Evolutionary conservation across 2,113 vertebrate genomes (phyloP).

Genomic region (Telmatochromis sp.): DNA sequence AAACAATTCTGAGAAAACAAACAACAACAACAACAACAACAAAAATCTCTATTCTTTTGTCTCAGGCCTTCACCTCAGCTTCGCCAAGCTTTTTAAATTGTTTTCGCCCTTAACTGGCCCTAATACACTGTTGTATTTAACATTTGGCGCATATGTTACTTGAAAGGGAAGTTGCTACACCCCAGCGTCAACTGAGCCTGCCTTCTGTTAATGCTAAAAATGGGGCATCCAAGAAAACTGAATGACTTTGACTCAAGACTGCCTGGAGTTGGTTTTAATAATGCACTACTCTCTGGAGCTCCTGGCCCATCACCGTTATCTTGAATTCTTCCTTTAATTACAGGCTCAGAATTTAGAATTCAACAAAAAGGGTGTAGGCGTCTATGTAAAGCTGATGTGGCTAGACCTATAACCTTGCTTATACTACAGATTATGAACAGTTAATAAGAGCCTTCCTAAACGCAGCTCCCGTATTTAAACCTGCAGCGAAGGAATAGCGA

Average conservation of each 20-base stretch:
- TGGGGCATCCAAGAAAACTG: neutral
- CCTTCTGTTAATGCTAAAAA: slow-evolving; percentile 6
- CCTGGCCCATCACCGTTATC: neutral
- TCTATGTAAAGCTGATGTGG: slow-evolving; percentile 41
- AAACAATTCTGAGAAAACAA: neutral
- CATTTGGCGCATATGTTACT: slow-evolving; percentile 24
- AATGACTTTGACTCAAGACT: neutral
- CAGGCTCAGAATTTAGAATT: slow-evolving; percentile 17
- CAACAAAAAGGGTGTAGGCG: slow-evolving; percentile 15
- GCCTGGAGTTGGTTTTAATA: neutral
- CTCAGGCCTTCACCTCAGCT: neutral
- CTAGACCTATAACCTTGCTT: slow-evolving; percentile 57
- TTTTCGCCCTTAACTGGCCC: neutral
- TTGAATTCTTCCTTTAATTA: neutral
- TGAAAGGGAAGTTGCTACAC: neutral
- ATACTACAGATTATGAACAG: slow-evolving; percentile 66
- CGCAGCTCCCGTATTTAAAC: slow-evolving; percentile 50
- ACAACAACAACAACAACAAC: neutral
- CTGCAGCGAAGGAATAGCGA: slow-evolving; percentile 59
- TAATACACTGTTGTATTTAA: neutral
- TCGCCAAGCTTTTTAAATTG: neutral
- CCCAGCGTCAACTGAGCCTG: neutral
- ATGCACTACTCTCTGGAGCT: neutral
- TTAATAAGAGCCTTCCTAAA: slow-evolving; percentile 52
- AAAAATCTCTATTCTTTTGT: neutral